Evolutionary conservation across 2,113 vertebrate genomes (phyloP).

Genomic region (Antennarius striatus): DNA sequence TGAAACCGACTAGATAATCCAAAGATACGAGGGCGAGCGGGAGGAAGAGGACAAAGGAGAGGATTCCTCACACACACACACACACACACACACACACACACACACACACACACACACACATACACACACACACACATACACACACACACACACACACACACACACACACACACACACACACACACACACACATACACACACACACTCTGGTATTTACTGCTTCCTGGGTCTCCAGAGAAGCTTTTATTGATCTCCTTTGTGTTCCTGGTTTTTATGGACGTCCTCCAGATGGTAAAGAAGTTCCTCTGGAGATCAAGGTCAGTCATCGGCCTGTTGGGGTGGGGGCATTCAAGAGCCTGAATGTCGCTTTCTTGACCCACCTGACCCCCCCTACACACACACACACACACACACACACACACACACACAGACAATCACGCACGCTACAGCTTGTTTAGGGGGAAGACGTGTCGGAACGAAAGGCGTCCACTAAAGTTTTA

Average conservation of each 20-base stretch:
- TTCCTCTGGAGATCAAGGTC: too few relatives aligned
- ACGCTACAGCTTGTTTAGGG: not conserved
- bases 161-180: slow-evolving; percentile 7
- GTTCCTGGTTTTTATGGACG: too few relatives aligned
- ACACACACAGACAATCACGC: too few relatives aligned
- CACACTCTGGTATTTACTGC: too few relatives aligned
- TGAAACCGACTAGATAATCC: slow-evolving; percentile 16
- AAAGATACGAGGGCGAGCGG: slow-evolving; percentile 25
- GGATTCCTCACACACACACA: not conserved
- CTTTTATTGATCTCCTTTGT: too few relatives aligned
- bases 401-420: too few relatives aligned
- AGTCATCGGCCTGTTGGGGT: too few relatives aligned
- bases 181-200: slow-evolving; percentile 4
- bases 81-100: slow-evolving; percentile 22
- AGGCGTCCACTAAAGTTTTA: slow-evolving; percentile 35
- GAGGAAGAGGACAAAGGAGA: not conserved
- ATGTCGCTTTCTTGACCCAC: too few relatives aligned
- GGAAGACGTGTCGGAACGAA: slow-evolving; percentile 14
- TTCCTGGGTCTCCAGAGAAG: too few relatives aligned
- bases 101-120: slow-evolving; percentile 1
- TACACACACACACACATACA: slow-evolving; percentile 7
- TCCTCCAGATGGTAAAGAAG: too few relatives aligned
- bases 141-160: slow-evolving; percentile 6
- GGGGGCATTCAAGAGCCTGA: too few relatives aligned
- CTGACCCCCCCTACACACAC: too few relatives aligned